phyloP scores from a whole-genome alignment of 2,888 invertebrate species.

The Petrophora chlorosata region DNA sequence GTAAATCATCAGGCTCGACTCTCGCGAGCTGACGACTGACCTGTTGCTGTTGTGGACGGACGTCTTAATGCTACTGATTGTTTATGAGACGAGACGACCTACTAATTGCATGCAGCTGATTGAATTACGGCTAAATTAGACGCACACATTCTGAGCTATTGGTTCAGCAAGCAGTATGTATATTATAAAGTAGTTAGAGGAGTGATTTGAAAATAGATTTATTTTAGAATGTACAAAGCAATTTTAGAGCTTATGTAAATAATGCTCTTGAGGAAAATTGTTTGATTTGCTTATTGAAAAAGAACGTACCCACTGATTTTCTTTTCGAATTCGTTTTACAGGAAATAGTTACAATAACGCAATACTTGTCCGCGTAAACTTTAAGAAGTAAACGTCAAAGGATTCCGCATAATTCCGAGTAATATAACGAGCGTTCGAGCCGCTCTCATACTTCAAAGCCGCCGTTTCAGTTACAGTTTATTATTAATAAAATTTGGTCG shows the following conservation, averaged over 20 bases:
- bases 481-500: slow-evolving; percentile 82
- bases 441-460: slow-evolving; percentile 79
- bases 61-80: slow-evolving; percentile 25
- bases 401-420: slow-evolving; percentile 79
- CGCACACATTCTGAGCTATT: slow-evolving; percentile 10
- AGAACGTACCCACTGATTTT: slow-evolving; percentile 12
- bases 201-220: slow-evolving; percentile 5
- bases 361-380: slow-evolving; percentile 38
- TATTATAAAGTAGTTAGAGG: neutral
- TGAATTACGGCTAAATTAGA: slow-evolving; percentile 19
- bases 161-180: slow-evolving; percentile 7
- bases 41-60: slow-evolving; percentile 27
- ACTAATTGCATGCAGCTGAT: slow-evolving; percentile 23
- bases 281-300: slow-evolving; percentile 6
- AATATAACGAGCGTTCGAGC: slow-evolving; percentile 80
- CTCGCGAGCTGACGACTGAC: slow-evolving; percentile 19
- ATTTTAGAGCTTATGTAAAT: neutral
- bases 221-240: neutral
- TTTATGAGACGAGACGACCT: slow-evolving; percentile 20
- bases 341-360: slow-evolving; percentile 35
- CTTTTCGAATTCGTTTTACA: slow-evolving; percentile 9
- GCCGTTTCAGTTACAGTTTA: slow-evolving; percentile 81
- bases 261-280: neutral
- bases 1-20: slow-evolving; percentile 10
- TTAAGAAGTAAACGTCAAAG: slow-evolving; percentile 65